A percentile compares a stretch with the other conserved stretches of the same genome.
Conservation (phyloP, 2,797 vertebrate species). For the Mus caroli region DNA sequence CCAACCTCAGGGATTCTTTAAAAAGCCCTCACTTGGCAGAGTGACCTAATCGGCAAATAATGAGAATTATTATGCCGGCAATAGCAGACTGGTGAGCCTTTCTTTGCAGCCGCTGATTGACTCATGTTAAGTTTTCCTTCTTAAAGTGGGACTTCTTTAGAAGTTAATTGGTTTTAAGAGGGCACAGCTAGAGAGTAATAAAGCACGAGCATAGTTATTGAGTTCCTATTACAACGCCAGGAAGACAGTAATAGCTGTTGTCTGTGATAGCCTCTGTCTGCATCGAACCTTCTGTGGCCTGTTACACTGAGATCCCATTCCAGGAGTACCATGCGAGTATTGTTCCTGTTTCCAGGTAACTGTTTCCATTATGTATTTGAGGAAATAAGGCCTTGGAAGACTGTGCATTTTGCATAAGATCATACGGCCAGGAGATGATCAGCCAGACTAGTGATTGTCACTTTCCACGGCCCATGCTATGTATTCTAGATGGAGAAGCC, state of each 20-base stretch:
- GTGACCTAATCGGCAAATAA: constrained; percentile 24
- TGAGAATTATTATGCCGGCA: background rate
- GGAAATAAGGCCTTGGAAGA: background rate
- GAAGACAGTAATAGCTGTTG: background rate
- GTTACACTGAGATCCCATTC: background rate
- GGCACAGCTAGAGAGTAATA: constrained; percentile 39
- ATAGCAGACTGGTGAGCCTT: background rate
- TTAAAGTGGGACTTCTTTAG: constrained; percentile 56
- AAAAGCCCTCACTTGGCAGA: background rate
- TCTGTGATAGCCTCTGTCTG: background rate
- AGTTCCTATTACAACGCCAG: background rate
- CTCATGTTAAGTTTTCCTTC: constrained; percentile 44
- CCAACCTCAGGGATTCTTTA: background rate
- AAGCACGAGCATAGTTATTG: constrained; percentile 22
- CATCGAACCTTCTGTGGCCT: background rate
- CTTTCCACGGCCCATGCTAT: background rate
- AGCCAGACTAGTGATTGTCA: background rate
- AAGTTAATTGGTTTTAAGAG: constrained; percentile 50
- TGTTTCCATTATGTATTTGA: background rate
- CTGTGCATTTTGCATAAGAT: background rate
- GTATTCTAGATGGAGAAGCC: background rate
- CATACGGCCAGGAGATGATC: background rate
- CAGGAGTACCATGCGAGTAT: background rate
- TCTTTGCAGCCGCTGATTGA: constrained; percentile 49
- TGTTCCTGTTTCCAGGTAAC: background rate